Percentiles rank a stretch among this genome's conserved stretches.
phyloP scores from a whole-genome alignment of 1,140 invertebrate genomes.

The Drosophila kepulauana region DNA sequence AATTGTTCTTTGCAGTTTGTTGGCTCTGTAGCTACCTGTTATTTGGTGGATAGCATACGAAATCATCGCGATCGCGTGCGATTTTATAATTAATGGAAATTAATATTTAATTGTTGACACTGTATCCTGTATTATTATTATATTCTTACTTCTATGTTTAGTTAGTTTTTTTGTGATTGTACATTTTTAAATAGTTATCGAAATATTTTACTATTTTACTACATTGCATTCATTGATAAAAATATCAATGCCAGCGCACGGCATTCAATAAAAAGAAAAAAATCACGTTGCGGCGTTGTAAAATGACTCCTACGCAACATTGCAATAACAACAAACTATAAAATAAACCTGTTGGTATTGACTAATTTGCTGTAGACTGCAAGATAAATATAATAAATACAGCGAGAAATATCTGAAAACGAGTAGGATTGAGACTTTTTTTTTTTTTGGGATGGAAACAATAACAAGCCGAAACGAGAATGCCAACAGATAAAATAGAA shows the following conservation, averaged over 20 bases:
- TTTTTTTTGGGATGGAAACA: conserved; percentile 24
- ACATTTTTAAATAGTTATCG: conserved; percentile 34
- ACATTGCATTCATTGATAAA: conserved; percentile 71
- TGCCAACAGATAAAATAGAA: conserved; percentile 56
- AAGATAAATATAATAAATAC: conserved; percentile 47
- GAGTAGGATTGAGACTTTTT: conserved; percentile 49
- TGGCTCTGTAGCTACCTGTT: conserved; percentile 74
- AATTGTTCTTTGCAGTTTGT: conserved; percentile 58
- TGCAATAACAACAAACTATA: conserved; percentile 24
- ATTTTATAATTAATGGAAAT: conserved; percentile 69
- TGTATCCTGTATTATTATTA: conserved; percentile 28
- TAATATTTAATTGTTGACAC: conserved; percentile 31
- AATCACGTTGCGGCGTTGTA: conserved; percentile 43
- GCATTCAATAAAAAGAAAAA: conserved; percentile 32
- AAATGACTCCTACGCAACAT: conserved; percentile 55
- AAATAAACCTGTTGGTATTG: conserved; percentile 64
- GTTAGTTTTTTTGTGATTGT: conserved; percentile 69
- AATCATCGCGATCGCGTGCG: conserved; percentile 79
- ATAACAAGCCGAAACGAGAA: conserved; percentile 38
- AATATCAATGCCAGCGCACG: conserved; percentile 45
- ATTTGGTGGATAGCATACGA: conserved; percentile 78
- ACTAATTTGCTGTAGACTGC: conserved; percentile 58
- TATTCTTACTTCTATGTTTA: conserved; percentile 52
- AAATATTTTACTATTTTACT: conserved; percentile 36
- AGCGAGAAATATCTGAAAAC: conserved; percentile 32